Conservation (phyloP, 2,113 vertebrate genomes). For the Myocastor coypus region DNA sequence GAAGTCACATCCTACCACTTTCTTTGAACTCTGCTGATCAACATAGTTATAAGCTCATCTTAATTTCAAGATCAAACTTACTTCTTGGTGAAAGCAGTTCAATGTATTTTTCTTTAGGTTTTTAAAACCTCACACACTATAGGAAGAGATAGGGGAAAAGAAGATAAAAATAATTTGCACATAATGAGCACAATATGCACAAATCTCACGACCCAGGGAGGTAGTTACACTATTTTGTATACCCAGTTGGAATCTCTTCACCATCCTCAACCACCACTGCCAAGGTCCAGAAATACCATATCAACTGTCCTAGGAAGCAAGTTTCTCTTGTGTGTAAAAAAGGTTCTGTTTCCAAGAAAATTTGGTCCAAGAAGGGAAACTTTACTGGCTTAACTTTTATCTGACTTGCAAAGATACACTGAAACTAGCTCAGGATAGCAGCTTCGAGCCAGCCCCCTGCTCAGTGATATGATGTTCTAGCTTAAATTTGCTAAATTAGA, state of each 20-base stretch:
- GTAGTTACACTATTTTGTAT: neutral
- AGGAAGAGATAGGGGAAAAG: neutral
- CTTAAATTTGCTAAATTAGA: neutral
- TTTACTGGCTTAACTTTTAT: neutral
- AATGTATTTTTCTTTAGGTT: neutral
- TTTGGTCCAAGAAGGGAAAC: neutral
- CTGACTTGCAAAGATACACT: neutral
- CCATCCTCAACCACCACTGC: neutral
- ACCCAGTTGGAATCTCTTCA: neutral
- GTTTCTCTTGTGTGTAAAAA: neutral
- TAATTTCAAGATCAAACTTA: neutral
- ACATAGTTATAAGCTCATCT: neutral
- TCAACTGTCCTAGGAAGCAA: neutral
- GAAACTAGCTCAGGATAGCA: neutral
- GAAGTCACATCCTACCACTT: neutral
- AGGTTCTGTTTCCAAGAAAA: neutral
- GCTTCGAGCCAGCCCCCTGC: neutral
- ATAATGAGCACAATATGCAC: neutral
- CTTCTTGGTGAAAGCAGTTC: neutral
- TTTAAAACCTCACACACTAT: neutral
- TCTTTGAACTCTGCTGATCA: neutral
- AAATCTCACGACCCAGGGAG: neutral
- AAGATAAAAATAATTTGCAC: neutral
- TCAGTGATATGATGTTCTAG: neutral
- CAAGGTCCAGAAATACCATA: neutral